Conservation (phyloP, 2,113 vertebrate genomes). For the Malaclemys terrapin region DNA sequence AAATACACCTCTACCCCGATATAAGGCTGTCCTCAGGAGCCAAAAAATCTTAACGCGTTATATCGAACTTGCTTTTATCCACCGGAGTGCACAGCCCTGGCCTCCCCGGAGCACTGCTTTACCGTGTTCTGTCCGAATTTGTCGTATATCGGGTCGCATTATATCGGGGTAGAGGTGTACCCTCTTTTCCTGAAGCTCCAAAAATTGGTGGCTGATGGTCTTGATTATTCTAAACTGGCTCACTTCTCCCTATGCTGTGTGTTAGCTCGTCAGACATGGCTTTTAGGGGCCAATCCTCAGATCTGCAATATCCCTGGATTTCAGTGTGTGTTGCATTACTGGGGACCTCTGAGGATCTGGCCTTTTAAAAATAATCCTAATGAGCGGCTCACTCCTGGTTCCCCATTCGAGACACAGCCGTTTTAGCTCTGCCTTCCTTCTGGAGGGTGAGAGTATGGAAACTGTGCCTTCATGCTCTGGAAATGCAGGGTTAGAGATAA, state of each 20-base stretch:
- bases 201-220: background rate
- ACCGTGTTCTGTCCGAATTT: no score
- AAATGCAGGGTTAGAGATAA: slow-evolving; percentile 67
- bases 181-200: background rate
- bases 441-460: slow-evolving; percentile 70
- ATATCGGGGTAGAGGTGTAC: no score
- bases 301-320: background rate
- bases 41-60: no score
- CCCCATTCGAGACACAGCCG: background rate
- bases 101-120: no score
- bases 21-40: no score
- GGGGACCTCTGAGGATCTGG: background rate
- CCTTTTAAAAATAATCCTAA: slow-evolving; percentile 43
- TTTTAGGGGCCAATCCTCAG: background rate
- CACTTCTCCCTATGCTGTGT: background rate
- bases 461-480: slow-evolving; percentile 63
- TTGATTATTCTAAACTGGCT: background rate
- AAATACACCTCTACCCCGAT: background rate
- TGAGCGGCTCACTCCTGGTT: background rate
- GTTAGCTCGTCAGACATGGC: background rate
- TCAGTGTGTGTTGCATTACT: background rate
- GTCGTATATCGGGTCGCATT: no score
- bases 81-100: no score
- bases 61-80: no score
- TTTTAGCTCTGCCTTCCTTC: slow-evolving; percentile 41